These are phyloP conservation scores for Cyclina sinensis DNA, from an alignment of 1,140 invertebrate species.

Conservation along the genomic window DNA sequence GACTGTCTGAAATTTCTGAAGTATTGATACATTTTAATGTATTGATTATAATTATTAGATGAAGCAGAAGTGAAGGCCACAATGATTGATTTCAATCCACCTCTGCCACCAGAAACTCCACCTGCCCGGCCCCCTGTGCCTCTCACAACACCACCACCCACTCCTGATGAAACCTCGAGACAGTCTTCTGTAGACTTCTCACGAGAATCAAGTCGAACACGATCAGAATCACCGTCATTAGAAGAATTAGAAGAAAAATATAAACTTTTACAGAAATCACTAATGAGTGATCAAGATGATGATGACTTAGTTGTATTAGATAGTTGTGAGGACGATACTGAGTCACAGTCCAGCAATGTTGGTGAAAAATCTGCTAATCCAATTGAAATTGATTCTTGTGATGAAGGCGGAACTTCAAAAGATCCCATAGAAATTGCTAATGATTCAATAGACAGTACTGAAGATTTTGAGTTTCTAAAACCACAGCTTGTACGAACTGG, in stretches of 20 bases:
- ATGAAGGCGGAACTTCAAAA: conserved; percentile 30
- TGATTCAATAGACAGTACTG: conserved; percentile 52
- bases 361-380: conserved; percentile 27
- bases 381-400: conserved; percentile 46
- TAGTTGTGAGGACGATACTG: conserved; percentile 64
- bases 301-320: conserved; percentile 68
- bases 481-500: conserved; percentile 33
- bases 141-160: conserved; percentile 71
- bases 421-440: conserved; percentile 36
- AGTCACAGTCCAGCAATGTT: conserved; percentile 72
- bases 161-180: conserved; percentile 61
- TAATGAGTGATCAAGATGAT: conserved; percentile 67
- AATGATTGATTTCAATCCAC: conserved; percentile 60
- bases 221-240: conserved; percentile 73
- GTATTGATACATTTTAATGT: too few species aligned
- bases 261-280: conserved; percentile 73
- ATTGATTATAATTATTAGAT: too few species aligned
- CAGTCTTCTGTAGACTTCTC: conserved; percentile 34
- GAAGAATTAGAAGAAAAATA: conserved; percentile 78
- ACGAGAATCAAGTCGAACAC: conserved; percentile 33
- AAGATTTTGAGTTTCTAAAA: conserved; percentile 52
- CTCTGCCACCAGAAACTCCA: conserved; percentile 75
- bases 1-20: too few species aligned
- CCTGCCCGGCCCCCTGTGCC: conserved; percentile 73
- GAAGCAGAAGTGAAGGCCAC: background rate